Base-by-base conservation (phyloP, 2,797 vertebrate species). In the Molothrus aeneus region DNA sequence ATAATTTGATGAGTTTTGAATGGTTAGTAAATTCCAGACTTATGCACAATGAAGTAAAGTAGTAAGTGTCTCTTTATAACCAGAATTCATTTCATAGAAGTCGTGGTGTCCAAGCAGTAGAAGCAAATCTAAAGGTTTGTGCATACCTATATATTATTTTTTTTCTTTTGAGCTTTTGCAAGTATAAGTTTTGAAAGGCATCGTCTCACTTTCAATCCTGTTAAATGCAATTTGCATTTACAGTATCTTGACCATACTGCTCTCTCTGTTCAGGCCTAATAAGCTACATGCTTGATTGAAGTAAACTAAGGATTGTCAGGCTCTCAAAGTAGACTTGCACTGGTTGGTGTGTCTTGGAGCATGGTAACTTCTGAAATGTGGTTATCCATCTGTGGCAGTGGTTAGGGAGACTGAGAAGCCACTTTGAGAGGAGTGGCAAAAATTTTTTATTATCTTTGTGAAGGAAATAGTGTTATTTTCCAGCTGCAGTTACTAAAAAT, bases 81-180 rank as follows among this genome's bases (percentile, higher is more conserved):
- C 92, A 90, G 66, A 96, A 90, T 96, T 94, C 91, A 80, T 96
- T 96, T 91, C 90, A 89, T 92, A 95, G 95, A 96, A 90, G 69
- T 91, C 86, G n/a, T 94, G 88, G 59, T 94, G 87, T 78, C 91
- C 94, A 93, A 91, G 93, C 84, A 92, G 73, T 96, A 95, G 95
- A 75, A 96, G 88, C 92, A 96, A 95, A 95, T 92, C 77, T 88
- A 91, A 93, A 96, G 91, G 93, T 97, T 94, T 96, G 92, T 96
- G 93, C 93, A 94, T 90, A 87, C 69, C 59, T 96, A 32, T 73
- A 34, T 90, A 11, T 78, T 64, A 14, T 57, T 66, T 72, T 93
- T 93, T 90, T 89, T 21, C 9, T 72, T 83, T 65, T 88, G 75
- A 88, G 81, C 89, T 94, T 90, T 95, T 88, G 92, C 84, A 78